phyloP scores from a whole-genome alignment of 2,888 invertebrate genomes.

The Alcis repandata region DNA sequence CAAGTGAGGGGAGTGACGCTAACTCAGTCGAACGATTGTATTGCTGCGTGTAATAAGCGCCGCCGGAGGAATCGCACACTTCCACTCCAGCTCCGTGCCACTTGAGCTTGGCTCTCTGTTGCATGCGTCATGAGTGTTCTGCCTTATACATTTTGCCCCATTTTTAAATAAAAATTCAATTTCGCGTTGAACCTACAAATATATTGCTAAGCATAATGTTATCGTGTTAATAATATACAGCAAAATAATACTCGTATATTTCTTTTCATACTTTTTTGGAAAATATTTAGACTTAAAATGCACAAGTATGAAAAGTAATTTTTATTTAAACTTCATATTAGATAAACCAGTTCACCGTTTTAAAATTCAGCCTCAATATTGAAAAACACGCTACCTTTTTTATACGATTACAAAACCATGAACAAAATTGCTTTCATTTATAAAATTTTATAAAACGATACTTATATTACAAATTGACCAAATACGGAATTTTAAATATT shows the following conservation, averaged over 20 bases:
- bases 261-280: no score
- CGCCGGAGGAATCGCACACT: constrained; percentile 39
- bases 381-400: no score
- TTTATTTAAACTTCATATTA: no score
- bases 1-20: constrained; percentile 50
- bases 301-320: no score
- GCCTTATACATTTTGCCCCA: neutral
- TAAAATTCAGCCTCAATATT: no score
- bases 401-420: neutral
- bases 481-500: neutral
- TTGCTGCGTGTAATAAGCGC: constrained; percentile 48
- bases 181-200: no score
- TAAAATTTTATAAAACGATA: neutral
- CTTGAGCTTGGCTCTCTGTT: constrained; percentile 15
- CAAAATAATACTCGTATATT: no score
- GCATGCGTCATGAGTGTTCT: constrained; percentile 1
- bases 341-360: no score
- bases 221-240: no score
- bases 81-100: constrained; percentile 32
- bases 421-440: neutral
- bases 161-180: no score
- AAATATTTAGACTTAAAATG: no score
- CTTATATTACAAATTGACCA: neutral
- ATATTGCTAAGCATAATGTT: no score
- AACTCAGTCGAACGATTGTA: constrained; percentile 53